These are phyloP conservation scores for Protosalanx chinensis DNA, from an alignment of 2,797 vertebrate species.

Conservation along the genomic window DNA sequence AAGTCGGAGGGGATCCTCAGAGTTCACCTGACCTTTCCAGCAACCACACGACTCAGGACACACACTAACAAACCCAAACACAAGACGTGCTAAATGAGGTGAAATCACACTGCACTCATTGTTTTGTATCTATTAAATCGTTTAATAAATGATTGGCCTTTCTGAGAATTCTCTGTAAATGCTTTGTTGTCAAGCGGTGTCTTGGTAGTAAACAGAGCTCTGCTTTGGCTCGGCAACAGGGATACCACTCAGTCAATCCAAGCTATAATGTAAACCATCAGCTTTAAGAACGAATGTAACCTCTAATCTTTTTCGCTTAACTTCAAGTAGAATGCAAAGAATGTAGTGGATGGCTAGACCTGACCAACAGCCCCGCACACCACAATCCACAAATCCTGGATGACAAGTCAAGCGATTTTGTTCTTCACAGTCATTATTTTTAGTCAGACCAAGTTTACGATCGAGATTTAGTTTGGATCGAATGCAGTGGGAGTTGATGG, in stretches of 20 bases:
- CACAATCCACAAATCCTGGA: constrained; percentile 33
- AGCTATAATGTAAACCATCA: constrained; percentile 62
- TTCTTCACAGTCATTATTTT: constrained; percentile 24
- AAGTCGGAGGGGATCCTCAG: constrained; percentile 3
- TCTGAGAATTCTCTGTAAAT: constrained; percentile 14
- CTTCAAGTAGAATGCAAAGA: constrained; percentile 51
- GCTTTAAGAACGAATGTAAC: constrained; percentile 53
- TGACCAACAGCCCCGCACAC: constrained; percentile 32
- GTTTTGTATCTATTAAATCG: constrained; percentile 16
- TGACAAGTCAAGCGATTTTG: constrained; percentile 31
- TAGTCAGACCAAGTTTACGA: constrained; percentile 19
- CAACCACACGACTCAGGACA: constrained; percentile 2
- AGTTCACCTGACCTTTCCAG: constrained; percentile 21
- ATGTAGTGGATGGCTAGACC: constrained; percentile 33
- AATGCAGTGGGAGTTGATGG: not conserved
- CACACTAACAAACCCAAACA: constrained; percentile 17
- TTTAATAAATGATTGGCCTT: constrained; percentile 37
- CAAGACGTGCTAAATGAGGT: constrained; percentile 25
- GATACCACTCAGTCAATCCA: constrained; percentile 50
- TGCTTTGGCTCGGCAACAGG: constrained; percentile 35
- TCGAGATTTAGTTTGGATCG: too few relatives aligned
- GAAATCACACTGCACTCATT: constrained; percentile 9
- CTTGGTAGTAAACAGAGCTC: constrained; percentile 36
- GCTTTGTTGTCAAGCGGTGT: constrained; percentile 34
- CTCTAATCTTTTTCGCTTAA: constrained; percentile 54